Percentiles rank a stretch among this genome's conserved stretches.
phyloP scores from a whole-genome alignment of 2,113 vertebrate genomes.

The Salminus brasiliensis region DNA sequence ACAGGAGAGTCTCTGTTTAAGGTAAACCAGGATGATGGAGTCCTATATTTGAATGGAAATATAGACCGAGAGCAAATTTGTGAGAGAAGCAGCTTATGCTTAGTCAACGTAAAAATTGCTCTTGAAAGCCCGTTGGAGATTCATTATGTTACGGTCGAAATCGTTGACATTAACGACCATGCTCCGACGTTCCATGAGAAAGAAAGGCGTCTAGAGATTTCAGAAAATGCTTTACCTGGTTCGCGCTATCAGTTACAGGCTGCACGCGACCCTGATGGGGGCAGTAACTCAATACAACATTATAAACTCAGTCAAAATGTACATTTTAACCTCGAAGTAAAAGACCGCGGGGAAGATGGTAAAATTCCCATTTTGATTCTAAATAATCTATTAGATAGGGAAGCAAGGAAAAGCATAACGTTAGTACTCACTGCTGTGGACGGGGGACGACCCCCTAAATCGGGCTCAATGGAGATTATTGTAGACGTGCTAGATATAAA shows the following conservation, averaged over 20 bases:
- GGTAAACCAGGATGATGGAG: constrained; percentile 64
- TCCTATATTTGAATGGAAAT: constrained; percentile 56
- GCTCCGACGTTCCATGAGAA: constrained; percentile 53
- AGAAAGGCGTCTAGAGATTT: constrained; percentile 55
- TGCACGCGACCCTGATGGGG: constrained; percentile 55
- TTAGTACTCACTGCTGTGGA: too few relatives aligned
- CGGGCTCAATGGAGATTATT: constrained; percentile 28
- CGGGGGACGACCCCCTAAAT: constrained; percentile 48
- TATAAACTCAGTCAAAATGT: constrained; percentile 64
- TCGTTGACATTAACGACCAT: constrained; percentile 70
- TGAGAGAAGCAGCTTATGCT: constrained; percentile 55
- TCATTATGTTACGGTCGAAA: constrained; percentile 63
- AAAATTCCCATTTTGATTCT: constrained; percentile 63
- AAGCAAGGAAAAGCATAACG: too few relatives aligned
- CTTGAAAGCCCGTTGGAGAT: constrained; percentile 71
- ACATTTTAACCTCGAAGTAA: constrained; percentile 63
- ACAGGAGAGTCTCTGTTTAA: constrained; percentile 51
- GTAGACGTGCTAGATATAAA: constrained; percentile 55
- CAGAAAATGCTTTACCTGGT: constrained; percentile 56
- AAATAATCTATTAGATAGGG: constrained; percentile 60
- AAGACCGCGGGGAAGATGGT: constrained; percentile 54
- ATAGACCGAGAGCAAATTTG: constrained; percentile 71
- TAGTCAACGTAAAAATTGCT: constrained; percentile 67
- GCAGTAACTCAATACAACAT: constrained; percentile 56
- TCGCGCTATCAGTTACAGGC: constrained; percentile 55